These are phyloP conservation scores for Batillaria attramentaria DNA, from an alignment of 1,140 invertebrate genomes.

Conservation along the genomic window DNA sequence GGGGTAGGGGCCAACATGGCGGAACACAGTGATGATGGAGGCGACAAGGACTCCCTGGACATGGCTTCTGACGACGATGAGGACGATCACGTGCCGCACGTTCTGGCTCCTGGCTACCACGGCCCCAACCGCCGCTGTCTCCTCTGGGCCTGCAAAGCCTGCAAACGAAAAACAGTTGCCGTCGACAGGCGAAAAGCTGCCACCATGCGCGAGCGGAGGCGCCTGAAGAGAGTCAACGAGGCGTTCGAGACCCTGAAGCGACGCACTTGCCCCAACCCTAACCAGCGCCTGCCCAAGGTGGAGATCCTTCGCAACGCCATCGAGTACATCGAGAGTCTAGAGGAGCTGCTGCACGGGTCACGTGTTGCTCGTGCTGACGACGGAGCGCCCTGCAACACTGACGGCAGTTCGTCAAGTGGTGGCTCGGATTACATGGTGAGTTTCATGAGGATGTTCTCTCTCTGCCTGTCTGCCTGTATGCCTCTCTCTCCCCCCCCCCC, in stretches of 20 bases:
- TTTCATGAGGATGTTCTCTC: background rate
- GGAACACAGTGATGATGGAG: conserved; percentile 40
- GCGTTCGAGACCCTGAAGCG: conserved; percentile 96
- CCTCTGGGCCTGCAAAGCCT: conserved; percentile 96
- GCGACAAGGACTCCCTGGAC: conserved; percentile 42
- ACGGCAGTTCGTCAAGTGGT: conserved; percentile 62
- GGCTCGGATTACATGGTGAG: conserved; percentile 67
- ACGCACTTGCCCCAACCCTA: conserved; percentile 93
- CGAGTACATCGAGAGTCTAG: conserved; percentile 96
- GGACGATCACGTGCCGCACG: conserved; percentile 70
- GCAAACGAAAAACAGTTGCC: conserved; percentile 93
- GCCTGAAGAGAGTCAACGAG: conserved; percentile 97
- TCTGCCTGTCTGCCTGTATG: background rate
- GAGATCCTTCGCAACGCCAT: conserved; percentile 97
- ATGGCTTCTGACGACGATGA: conserved; percentile 54
- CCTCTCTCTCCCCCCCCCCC: background rate
- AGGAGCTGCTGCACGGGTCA: conserved; percentile 75
- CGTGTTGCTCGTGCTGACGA: conserved; percentile 56
- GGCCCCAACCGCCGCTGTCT: conserved; percentile 81
- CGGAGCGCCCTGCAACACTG: conserved; percentile 47
- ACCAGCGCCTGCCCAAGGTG: conserved; percentile 95
- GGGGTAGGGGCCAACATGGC: conserved; percentile 31
- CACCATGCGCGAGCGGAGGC: conserved; percentile 91
- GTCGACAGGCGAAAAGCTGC: conserved; percentile 97
- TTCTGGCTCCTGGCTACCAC: conserved; percentile 70